Evolutionary conservation across 2,888 invertebrate species (phyloP), one percentile per base, ranked within the genome.

Genomic region (Acrobeloides nanus): DNA sequence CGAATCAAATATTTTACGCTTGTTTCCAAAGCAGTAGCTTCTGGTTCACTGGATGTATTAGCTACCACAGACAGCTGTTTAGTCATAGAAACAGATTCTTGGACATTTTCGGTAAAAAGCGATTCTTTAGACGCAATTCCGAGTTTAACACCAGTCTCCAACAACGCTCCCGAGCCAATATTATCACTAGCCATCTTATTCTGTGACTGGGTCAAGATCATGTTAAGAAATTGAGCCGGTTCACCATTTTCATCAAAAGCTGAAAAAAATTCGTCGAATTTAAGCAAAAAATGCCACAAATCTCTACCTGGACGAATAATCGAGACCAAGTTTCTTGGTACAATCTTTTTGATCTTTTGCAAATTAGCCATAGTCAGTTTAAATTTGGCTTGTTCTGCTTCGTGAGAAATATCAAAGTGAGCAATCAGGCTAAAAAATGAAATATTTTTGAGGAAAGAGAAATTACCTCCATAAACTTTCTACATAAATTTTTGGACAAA

Each of bases 391-490:
- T 27, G 29, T 21, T 40, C 25, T n/a, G n/a, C n/a, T 37, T 15
- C 41, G n/a, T 40, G 41, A 17, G 41, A 40, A 27, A 12, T 40
- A 15, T 40, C 15, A 17, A 40, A 27, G 39, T 40, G 41, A 10
- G 41, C 27, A n/a, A 40, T 15, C 8, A 40, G n/a, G 29, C 41
- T 40, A 34, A 40, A 40, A 31, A 15, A n/a, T n/a, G n/a, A 4
- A 6, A 38, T 27, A 38, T 27, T 12, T 31, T 31, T 7, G 12
- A 31, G 8, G 21, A 2, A 40, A 15, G 1, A 17, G 34, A 40
- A 40, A 15, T 15, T 5, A 40, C 41, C 41, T 40, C 41, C 41
- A 40, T 8, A 40, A 40, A 34, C 41, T 40, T n/a, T 40, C 41
- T 17, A 40, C 41, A 26, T 32, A 40, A 17, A 40, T 21, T 32